A percentile compares a stretch with the other conserved stretches of the same genome.
These are phyloP conservation scores for Rhinatrema bivittatum DNA, from an alignment of 2,797 vertebrate species.

Conservation along the genomic window DNA sequence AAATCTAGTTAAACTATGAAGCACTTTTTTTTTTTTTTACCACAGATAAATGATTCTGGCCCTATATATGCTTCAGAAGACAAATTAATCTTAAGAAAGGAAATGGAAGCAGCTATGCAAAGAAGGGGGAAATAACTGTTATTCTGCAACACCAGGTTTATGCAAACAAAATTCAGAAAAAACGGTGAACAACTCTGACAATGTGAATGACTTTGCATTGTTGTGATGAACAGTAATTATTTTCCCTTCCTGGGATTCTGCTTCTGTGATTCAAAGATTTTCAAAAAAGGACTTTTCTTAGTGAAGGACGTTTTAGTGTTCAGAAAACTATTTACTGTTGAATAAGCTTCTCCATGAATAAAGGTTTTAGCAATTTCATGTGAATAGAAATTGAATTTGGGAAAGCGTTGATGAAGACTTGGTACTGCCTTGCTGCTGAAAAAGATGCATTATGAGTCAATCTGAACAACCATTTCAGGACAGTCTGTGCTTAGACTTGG, in stretches of 20 bases:
- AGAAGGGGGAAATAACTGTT: too few relatives aligned
- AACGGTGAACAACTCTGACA: too few relatives aligned
- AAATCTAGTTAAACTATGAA: too few relatives aligned
- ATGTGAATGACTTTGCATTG: too few relatives aligned
- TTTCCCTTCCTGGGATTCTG: slow-evolving; percentile 19
- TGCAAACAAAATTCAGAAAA: too few relatives aligned
- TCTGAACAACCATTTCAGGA: background rate
- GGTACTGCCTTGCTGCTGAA: background rate
- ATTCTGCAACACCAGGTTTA: too few relatives aligned
- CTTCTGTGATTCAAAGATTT: slow-evolving; percentile 9
- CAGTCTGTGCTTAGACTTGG: background rate
- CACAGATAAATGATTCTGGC: too few relatives aligned
- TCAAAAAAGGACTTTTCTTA: slow-evolving; percentile 15
- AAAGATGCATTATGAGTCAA: background rate
- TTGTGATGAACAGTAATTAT: too few relatives aligned
- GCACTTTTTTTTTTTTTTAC: too few relatives aligned
- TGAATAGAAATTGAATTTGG: slow-evolving; percentile 7
- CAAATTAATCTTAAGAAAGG: too few relatives aligned
- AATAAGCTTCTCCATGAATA: background rate
- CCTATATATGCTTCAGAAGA: too few relatives aligned
- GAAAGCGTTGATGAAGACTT: background rate
- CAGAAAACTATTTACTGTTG: background rate
- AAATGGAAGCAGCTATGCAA: too few relatives aligned
- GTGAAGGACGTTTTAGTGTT: slow-evolving; percentile 19
- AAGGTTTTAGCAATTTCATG: background rate